Conservation (phyloP, 2,797 vertebrate species). For the Coregonus sp. region DNA sequence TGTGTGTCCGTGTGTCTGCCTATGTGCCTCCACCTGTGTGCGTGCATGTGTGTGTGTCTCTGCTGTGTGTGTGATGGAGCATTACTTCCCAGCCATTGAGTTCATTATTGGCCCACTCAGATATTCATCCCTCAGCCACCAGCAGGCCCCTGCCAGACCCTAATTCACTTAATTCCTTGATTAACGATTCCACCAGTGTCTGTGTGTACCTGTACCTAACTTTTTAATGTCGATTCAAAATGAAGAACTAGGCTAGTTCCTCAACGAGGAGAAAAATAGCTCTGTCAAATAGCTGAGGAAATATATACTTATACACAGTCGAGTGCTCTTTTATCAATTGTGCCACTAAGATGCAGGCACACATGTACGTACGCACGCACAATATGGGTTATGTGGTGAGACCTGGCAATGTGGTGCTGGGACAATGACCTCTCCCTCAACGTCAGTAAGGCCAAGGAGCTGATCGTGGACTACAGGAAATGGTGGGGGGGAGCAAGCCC, state of each 20-base stretch:
- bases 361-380: neutral
- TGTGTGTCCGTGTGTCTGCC: neutral
- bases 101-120: slow-evolving; percentile 73
- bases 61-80: slow-evolving; percentile 65
- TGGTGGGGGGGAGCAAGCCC: no score
- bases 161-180: slow-evolving; percentile 78
- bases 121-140: slow-evolving; percentile 61
- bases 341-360: neutral
- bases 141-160: slow-evolving; percentile 63
- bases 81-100: slow-evolving; percentile 77
- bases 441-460: no score
- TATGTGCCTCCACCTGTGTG: slow-evolving; percentile 39
- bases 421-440: no score
- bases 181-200: slow-evolving; percentile 70
- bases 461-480: no score
- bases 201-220: slow-evolving; percentile 52
- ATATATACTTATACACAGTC: slow-evolving; percentile 36
- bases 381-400: neutral
- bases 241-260: slow-evolving; percentile 9
- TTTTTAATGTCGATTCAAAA: slow-evolving; percentile 50
- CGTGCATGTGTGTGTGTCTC: slow-evolving; percentile 54
- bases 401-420: neutral
- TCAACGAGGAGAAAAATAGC: neutral
- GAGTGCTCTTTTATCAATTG: neutral
- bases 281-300: neutral